Conservation (phyloP, 2,797 vertebrate genomes). For the Protosalanx chinensis region DNA sequence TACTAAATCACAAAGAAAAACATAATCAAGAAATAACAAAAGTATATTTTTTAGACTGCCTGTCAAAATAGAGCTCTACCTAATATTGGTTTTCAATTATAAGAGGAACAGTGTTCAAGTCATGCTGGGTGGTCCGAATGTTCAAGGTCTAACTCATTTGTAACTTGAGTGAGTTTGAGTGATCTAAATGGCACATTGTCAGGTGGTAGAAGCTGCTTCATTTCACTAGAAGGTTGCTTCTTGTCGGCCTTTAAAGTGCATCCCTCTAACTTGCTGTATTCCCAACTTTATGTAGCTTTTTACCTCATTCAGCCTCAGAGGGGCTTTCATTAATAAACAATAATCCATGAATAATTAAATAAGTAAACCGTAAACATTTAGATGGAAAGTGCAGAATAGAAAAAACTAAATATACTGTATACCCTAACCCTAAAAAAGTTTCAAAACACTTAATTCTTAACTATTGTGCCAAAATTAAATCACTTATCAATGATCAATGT, state of each 20-base stretch:
- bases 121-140: background rate
- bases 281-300: conserved; percentile 7
- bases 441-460: too few species aligned
- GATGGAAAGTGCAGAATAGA: background rate
- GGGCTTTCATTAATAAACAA: background rate
- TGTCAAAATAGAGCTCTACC: background rate
- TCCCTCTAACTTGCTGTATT: conserved; percentile 5
- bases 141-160: background rate
- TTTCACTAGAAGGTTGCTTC: background rate
- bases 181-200: background rate
- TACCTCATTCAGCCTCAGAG: conserved; percentile 8
- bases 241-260: background rate
- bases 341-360: background rate
- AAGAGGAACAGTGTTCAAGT: background rate
- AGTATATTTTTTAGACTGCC: background rate
- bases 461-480: too few species aligned
- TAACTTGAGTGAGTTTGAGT: background rate
- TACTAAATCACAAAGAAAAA: conserved; percentile 8
- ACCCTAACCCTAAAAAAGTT: too few species aligned
- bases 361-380: background rate
- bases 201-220: background rate
- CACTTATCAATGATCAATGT: too few species aligned
- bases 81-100: background rate
- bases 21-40: background rate
- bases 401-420: too few species aligned